These are phyloP conservation scores for Cyclina sinensis DNA, from an alignment of 1,140 invertebrate genomes.

Conservation along the genomic window DNA sequence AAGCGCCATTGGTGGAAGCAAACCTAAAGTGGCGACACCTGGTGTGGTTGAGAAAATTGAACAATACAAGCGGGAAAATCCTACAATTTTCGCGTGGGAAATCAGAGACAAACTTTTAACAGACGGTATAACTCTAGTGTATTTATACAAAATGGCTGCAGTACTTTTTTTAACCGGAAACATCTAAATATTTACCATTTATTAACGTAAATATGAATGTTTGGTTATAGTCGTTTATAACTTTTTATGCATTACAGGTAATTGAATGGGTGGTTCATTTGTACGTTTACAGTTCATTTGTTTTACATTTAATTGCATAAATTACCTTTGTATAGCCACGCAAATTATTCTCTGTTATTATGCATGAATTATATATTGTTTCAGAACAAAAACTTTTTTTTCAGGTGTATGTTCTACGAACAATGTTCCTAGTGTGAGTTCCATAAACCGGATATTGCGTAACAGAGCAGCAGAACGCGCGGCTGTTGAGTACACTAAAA, in stretches of 20 bases:
- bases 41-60: conserved; percentile 99
- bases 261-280: too few species aligned
- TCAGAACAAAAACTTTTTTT: too few species aligned
- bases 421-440: conserved; percentile 99
- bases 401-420: conserved; percentile 98
- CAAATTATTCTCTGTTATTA: too few species aligned
- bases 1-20: conserved; percentile 99
- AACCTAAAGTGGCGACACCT: conserved; percentile 99
- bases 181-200: too few species aligned
- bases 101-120: conserved; percentile 98
- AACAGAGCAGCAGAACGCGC: conserved; percentile 81
- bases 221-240: too few species aligned
- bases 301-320: too few species aligned
- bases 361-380: too few species aligned
- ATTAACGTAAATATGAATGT: too few species aligned
- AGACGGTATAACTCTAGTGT: conserved; percentile 90
- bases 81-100: conserved; percentile 99
- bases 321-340: too few species aligned
- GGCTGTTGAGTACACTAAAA: conserved; percentile 80
- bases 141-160: not conserved
- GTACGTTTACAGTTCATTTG: too few species aligned
- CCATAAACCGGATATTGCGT: conserved; percentile 98
- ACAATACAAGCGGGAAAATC: conserved; percentile 99
- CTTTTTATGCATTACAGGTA: too few species aligned
- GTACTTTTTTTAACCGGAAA: too few species aligned